Conservation (phyloP, 37 sponge, comb jelly and placozoan genomes). For the Spongilla lacustris region DNA sequence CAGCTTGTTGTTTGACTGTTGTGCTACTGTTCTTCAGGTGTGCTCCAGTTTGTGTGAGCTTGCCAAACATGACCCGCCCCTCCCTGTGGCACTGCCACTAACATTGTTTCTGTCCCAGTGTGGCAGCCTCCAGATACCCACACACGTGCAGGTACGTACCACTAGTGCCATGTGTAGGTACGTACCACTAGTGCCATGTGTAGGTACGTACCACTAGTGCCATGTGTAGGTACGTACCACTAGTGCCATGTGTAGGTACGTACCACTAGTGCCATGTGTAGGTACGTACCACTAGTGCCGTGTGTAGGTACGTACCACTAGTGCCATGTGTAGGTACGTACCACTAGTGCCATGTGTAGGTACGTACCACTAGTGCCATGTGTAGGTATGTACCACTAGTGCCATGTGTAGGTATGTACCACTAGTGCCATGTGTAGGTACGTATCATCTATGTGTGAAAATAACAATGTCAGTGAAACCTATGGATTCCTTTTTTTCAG, state of each 20-base stretch:
- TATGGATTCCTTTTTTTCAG: background rate
- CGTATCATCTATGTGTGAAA: too few species aligned
- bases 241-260: too few species aligned
- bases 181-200: background rate
- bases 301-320: too few species aligned
- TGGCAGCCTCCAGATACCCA: background rate
- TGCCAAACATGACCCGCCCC: background rate
- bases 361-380: background rate
- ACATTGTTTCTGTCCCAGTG: slow-evolving; percentile 6
- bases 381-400: background rate
- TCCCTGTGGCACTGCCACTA: background rate
- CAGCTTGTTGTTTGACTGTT: too few species aligned
- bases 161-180: too few species aligned
- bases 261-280: too few species aligned
- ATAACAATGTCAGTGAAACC: too few species aligned
- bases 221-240: too few species aligned
- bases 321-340: too few species aligned
- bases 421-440: background rate
- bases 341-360: too few species aligned
- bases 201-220: background rate
- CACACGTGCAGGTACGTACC: background rate
- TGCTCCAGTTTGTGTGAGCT: background rate
- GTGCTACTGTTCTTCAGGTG: slow-evolving; percentile 5
- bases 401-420: background rate
- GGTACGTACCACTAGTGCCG: too few species aligned